phyloP scores from a whole-genome alignment of 2,797 vertebrate genomes.

The Spheniscus humboldti region DNA sequence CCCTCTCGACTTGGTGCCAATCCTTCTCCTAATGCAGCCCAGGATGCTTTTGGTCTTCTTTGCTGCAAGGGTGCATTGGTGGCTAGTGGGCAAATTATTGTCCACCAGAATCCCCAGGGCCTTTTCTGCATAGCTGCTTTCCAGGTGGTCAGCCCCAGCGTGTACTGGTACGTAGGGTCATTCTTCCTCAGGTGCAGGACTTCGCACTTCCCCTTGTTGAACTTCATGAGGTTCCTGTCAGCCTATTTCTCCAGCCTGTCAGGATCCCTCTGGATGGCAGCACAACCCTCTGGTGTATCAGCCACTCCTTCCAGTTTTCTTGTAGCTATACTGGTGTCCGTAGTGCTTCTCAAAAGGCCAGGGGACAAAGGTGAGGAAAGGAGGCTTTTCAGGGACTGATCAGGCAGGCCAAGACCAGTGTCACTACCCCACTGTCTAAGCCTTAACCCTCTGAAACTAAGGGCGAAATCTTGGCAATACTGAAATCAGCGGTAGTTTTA shows the following conservation, averaged over 20 bases:
- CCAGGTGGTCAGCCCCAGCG: not conserved
- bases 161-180: not conserved
- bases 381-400: not conserved
- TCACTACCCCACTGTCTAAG: not conserved
- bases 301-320: not conserved
- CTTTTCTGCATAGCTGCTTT: not conserved
- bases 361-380: not conserved
- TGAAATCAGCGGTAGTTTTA: not conserved
- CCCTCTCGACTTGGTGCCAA: no score
- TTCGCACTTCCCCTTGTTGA: not conserved
- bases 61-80: not conserved
- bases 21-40: no score
- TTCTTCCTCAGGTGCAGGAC: not conserved
- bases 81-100: not conserved
- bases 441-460: not conserved
- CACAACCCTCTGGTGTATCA: not conserved
- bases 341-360: not conserved
- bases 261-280: not conserved
- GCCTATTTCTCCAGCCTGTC: not conserved
- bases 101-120: not conserved
- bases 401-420: not conserved
- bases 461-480: not conserved
- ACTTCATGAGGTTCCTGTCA: not conserved
- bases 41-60: not conserved
- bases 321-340: not conserved